Evolutionary conservation across 2,888 invertebrate species (phyloP), one percentile per base, ranked within the genome.

Genomic region (Lithophane socia): DNA sequence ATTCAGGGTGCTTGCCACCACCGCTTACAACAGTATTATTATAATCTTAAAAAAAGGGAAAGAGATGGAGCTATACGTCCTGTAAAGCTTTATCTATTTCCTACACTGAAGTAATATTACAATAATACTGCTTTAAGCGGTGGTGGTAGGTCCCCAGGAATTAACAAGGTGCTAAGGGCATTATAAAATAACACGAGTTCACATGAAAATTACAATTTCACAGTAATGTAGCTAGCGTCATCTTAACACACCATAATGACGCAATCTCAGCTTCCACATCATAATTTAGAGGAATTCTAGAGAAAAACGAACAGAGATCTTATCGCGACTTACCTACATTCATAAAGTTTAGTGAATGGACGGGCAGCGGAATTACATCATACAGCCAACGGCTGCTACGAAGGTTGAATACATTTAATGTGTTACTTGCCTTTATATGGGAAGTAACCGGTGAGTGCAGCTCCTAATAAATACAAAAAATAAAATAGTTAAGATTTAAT

Each of bases 321-420:
- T 86, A 81, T 87, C 87, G 13, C 67, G 29, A 24, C 73, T 44
- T 63, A 56, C 37, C 37, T 42, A 77, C 88, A 86, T 86, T 86
- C 87, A 83, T 87, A 75, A 65, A 79, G 56, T 75, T 84, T 83
- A 42, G 82, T 86, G 81, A 87, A 87, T 87, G 87, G 75, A 54
- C 29, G 47, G 61, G 42, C 70, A 44, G 52, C 67, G 60, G 54
- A 64, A 61, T 82, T 80, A 75, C 70, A 68, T 84, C 74, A 70
- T 47, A 60, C 58, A 56, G 70, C 24, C 56, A 70, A 65, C 64
- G 71, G 42, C 29, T 71, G 54, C 52, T 69, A 54, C 72, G 75
- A 49, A 63, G 56, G 65, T 70, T 79, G 44, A 71, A 80, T 69
- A 52, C n/a, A 42, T 67, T 37, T 9, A 52, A 67, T 52, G 13